Base-by-base conservation (phyloP, 2,113 vertebrate genomes). In the Chamaetylas fuelleborni region DNA sequence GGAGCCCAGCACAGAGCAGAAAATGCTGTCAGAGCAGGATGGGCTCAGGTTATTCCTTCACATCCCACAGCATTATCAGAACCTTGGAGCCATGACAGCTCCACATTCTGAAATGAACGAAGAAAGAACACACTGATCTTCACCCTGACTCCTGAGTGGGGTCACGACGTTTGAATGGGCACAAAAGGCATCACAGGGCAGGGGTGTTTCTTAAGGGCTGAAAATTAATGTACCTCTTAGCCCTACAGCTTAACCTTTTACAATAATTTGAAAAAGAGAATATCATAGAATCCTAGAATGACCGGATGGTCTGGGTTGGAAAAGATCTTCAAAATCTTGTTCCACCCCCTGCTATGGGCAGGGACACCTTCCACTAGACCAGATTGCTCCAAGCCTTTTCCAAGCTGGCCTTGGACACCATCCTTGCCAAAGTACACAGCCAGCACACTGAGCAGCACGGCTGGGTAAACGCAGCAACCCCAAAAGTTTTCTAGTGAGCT, bases 121-220 rank as follows among this genome's bases (percentile, higher is more conserved):
- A 57, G 29, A 67, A 51, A 8, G 28, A 47, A 23, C 14, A 7
- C 8, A 13, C 9, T 1, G 0, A 36, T 22, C 45, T 33, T 57
- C 5, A 1, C 28, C 31, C 29, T 25, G 48, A 48, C 13, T 0
- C 56, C 65, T 25, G 48, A 48, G 15, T 0, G 2, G 23, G 31
- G 61, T 19, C 67, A 72, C 50, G 80, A 79, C 40, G 70, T 8
- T 12, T 19, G 36, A 54, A 54, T 26, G n/a, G 25, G 25, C 33
- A 48, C 42, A 71, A 43, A 87, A 86, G 34, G 8, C 58, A n/a
- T 33, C 33, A 24, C 34, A 38, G 23, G 38, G 31, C 28, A n/a
- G 19, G 25, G 11, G 7, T 51, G 19, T 25, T 80, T 56, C 50
- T 18, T 6, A 16, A 19, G 47, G 58, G 28, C 40, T 81, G 43